Percentiles rank a stretch among this genome's conserved stretches.
Conservation (phyloP, 2,797 vertebrate genomes). For the Halcyon badia region DNA sequence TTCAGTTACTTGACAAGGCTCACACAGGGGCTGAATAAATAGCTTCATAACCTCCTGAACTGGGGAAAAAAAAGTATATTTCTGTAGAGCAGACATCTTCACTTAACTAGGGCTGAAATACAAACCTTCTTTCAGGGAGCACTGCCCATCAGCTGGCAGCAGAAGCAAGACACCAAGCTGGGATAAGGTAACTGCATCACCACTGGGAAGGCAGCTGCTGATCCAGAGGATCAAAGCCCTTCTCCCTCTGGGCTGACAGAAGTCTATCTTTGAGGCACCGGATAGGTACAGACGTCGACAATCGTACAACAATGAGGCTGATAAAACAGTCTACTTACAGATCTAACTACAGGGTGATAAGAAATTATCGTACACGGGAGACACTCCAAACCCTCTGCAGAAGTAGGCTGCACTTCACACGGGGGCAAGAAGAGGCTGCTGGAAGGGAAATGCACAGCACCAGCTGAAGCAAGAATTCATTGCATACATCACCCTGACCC, state of each 20-base stretch:
- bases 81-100: not conserved
- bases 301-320: not conserved
- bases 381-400: not conserved
- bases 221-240: not conserved
- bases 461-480: not conserved
- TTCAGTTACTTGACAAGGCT: not conserved
- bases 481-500: too few species aligned
- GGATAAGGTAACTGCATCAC: not conserved
- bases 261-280: not conserved
- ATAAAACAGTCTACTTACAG: not conserved
- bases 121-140: not conserved
- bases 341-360: not conserved
- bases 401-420: not conserved
- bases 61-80: not conserved
- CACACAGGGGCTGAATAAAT: accelerated
- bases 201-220: not conserved
- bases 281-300: not conserved
- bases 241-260: not conserved
- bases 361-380: not conserved
- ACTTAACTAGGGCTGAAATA: not conserved
- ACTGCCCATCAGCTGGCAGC: not conserved
- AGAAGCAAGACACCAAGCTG: not conserved
- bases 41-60: not conserved
- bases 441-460: not conserved
- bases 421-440: not conserved